Base-by-base conservation (phyloP, 2,888 invertebrate genomes). In the Macroteleia sp. region DNA sequence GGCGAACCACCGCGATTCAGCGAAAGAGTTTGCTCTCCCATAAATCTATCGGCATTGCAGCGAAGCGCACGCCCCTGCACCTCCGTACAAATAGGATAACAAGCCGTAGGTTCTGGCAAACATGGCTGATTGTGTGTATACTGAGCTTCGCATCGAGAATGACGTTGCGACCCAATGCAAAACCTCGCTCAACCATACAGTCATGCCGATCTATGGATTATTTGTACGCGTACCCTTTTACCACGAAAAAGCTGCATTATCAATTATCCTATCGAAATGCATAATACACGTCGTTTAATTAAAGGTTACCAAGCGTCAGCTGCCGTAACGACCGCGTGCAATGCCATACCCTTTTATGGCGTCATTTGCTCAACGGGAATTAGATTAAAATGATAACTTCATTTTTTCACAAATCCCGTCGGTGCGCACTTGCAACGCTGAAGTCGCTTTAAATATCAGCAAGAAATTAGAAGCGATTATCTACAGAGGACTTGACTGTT, bases 91-190 rank as follows among this genome's bases (percentile, higher is more conserved):
- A 83, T 83, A 73, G 83, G 82, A 84, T 85, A 85, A 85, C 86
- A 83, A 86, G 85, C 83, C 80, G 78, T 80, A 82, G 84, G 57
- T 81, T 77, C 80, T 74, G 80, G 82, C 84, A 85, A 85, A 86
- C 85, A 86, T 69, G 81, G 81, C 81, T 85, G 85, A 85, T 85
- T 86, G 85, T 82, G 82, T 85, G 81, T 83, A 82, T 83, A 71
- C 81, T 81, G 82, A 83, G 81, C 82, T 79, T 28, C 79, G 76
- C 81, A 78, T 79, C 77, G 69, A 74, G 81, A 80, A 83, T 75
- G 78, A 79, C 81, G 78, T 79, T 66, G 56, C 73, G 64, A 74
- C 32, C 67, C 57, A 41, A 46, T 41, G 69, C 75, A 66, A 64
- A 81, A 76, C 61, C 73, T 61, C 67, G 54, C 64, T 57, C 52